Conservation (phyloP, 2,797 vertebrate genomes). For the Anolis apletophallus region DNA sequence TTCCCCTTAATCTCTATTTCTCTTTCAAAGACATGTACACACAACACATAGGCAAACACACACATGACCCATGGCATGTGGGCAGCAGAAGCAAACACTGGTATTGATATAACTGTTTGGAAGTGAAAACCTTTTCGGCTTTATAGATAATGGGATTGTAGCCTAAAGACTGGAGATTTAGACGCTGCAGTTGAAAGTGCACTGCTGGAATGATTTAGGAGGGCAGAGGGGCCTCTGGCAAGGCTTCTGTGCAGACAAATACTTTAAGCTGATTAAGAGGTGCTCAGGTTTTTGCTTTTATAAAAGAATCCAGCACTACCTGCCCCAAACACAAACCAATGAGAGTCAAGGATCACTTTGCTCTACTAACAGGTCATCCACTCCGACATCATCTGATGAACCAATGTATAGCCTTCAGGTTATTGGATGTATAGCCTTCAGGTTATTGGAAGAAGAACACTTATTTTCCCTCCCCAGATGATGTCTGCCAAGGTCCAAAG, state of each 20-base stretch:
- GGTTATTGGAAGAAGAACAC: neutral
- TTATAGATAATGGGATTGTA: conserved; percentile 18
- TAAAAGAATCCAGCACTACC: conserved; percentile 22
- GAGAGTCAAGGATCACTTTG: neutral
- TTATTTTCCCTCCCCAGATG: neutral
- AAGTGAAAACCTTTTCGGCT: neutral
- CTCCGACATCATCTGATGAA: neutral
- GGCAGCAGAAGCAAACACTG: neutral
- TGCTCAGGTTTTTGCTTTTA: neutral
- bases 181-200: neutral
- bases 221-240: neutral
- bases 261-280: conserved; percentile 33
- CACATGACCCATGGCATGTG: neutral
- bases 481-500: neutral
- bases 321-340: neutral
- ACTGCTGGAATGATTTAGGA: conserved; percentile 16
- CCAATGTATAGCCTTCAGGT: neutral
- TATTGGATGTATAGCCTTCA: neutral
- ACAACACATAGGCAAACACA: neutral
- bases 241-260: conserved; percentile 11
- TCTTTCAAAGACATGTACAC: neutral
- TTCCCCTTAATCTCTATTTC: too few relatives aligned
- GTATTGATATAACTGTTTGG: conserved; percentile 5
- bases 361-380: neutral
- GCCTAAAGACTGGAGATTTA: neutral